Conservation (phyloP, 2,888 invertebrate genomes). For the Spicauda simplicius region DNA sequence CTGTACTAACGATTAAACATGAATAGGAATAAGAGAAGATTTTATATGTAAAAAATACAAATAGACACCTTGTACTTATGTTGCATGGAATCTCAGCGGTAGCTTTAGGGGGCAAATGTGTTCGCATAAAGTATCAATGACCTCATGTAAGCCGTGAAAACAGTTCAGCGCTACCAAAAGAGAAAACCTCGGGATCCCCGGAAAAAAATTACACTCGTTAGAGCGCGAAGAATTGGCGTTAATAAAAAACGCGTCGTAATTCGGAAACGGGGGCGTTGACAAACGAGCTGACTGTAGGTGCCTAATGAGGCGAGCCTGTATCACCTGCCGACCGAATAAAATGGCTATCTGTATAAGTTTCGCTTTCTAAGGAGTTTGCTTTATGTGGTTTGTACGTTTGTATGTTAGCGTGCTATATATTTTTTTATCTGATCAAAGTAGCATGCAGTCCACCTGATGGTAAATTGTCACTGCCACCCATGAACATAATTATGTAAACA, state of each 20-base stretch:
- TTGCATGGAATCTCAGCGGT: not conserved
- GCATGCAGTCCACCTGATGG: too few relatives aligned
- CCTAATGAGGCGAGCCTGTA: slow-evolving; percentile 68
- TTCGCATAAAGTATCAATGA: slow-evolving; percentile 40
- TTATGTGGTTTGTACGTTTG: slow-evolving; percentile 43
- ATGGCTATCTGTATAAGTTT: slow-evolving; percentile 51
- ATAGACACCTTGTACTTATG: too few relatives aligned
- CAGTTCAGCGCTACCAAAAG: slow-evolving; percentile 44
- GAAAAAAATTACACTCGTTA: slow-evolving; percentile 75
- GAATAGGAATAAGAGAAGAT: too few relatives aligned
- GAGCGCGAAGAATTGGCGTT: slow-evolving; percentile 73
- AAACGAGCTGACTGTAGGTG: slow-evolving; percentile 67
- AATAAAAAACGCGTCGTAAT: slow-evolving; percentile 72
- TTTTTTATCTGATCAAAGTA: too few relatives aligned
- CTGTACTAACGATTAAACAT: too few relatives aligned
- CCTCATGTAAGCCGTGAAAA: slow-evolving; percentile 35
- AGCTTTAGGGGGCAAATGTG: not conserved
- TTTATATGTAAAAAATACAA: too few relatives aligned
- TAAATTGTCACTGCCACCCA: too few relatives aligned
- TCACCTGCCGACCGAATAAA: slow-evolving; percentile 52
- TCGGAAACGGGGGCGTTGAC: slow-evolving; percentile 69
- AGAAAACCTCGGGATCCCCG: slow-evolving; percentile 42
- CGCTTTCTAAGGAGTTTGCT: not conserved
- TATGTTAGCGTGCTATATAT: not conserved
- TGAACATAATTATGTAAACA: too few relatives aligned